Percentiles rank a stretch among this genome's conserved stretches.
phyloP scores from a whole-genome alignment of 1,140 invertebrate species.

The Plectus sambesii region DNA sequence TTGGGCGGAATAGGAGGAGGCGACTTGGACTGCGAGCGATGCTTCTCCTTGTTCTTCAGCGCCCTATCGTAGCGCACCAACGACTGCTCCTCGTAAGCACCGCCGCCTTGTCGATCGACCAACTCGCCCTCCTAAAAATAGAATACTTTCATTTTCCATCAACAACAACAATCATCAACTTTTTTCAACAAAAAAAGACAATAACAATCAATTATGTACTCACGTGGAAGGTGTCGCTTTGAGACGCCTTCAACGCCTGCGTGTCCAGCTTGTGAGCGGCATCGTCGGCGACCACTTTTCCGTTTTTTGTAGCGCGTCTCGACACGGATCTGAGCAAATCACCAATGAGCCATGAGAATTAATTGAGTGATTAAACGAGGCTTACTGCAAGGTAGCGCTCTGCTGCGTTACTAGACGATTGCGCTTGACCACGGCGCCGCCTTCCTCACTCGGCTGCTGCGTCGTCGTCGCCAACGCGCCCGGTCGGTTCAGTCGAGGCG shows the following conservation, averaged over 20 bases:
- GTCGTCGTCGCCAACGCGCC: too few relatives aligned
- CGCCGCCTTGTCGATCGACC: slow-evolving; percentile 21
- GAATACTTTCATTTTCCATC: slow-evolving; percentile 4
- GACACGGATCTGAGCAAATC: slow-evolving; percentile 12
- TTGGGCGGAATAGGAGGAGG: slow-evolving; percentile 20
- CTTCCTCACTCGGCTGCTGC: slow-evolving; percentile 21
- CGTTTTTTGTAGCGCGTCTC: slow-evolving; percentile 22
- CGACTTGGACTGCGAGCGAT: too few relatives aligned
- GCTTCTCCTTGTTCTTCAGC: slow-evolving; percentile 5
- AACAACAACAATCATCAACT: too few relatives aligned
- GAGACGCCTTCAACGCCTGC: slow-evolving; percentile 22
- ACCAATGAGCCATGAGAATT: too few relatives aligned
- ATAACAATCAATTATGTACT: too few relatives aligned
- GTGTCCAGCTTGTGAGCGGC: slow-evolving; percentile 26
- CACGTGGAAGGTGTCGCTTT: slow-evolving; percentile 23
- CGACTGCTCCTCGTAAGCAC: slow-evolving; percentile 24
- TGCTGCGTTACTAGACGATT: neutral
- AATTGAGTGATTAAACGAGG: too few relatives aligned
- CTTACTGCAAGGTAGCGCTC: too few relatives aligned
- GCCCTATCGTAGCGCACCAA: slow-evolving; percentile 13
- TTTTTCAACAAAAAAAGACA: too few relatives aligned
- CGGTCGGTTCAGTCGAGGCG: too few relatives aligned
- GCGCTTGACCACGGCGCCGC: slow-evolving; percentile 2
- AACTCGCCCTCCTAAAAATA: slow-evolving; percentile 17
- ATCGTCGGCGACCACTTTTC: slow-evolving; percentile 20